Evolutionary conservation across 2,113 vertebrate genomes (phyloP), one percentile per base, ranked within the genome.

Genomic region (Lophochroa leadbeateri): DNA sequence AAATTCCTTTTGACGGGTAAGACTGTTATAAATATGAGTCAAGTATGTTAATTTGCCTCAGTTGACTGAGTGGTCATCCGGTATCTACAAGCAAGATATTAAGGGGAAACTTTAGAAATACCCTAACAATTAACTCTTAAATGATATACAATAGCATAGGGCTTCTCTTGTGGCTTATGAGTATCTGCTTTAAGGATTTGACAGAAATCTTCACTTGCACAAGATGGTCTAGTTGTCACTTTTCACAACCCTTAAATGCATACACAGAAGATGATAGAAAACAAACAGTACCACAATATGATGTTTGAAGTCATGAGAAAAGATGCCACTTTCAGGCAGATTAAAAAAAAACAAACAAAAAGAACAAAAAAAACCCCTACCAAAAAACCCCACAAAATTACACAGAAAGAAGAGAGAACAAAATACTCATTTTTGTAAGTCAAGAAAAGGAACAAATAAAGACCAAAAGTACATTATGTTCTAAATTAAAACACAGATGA

Each of bases 401-500:
- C 50, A 14, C 11, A 60, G 20, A 5, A 21, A 39, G 41, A 60
- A 41, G 33, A 50, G 1, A 43, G 7, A 46, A 67, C 16, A 81
- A 79, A 86, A 82, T 24, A 10, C 7, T 87, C 4, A 28, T 82
- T 85, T 96, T 82, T 72, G 17, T 44, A 21, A 58, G 41, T 63
- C 46, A 69, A 25, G 37, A 69, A 87, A 91, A 82, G 19, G 44
- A 91, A 72, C 4, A 55, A 78, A 76, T 23, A 37, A 85, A 80
- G 41, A 86, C 55, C n/a, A 88, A 65, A 92, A 83, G 58, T 88
- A 92, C 43, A 64, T 46, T 46, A 12, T 80, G 75, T 55, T 92
- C 90, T 88, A 88, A 90, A 95, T 83, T 82, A 90, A 90, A 82
- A 88, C 13, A 74, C 53, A 85, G 35, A 94, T 82, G 74, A 85